Base-by-base conservation (phyloP, 2,113 vertebrate species). In the Ictalurus punctatus region DNA sequence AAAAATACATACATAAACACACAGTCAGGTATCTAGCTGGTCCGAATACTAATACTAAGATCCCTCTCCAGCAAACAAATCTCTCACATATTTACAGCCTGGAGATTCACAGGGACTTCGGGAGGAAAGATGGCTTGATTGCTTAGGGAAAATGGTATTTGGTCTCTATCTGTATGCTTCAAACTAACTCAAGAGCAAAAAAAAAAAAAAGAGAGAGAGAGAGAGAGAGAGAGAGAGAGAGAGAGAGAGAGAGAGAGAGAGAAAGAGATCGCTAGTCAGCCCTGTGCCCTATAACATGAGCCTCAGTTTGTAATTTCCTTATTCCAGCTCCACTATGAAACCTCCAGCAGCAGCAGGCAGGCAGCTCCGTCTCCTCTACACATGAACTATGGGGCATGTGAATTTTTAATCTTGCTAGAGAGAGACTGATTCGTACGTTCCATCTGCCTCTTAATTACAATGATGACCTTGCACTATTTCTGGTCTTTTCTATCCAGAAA, bases 51-150 rank as follows among this genome's bases (percentile, higher is more conserved):
- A 91, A 94, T 92, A 92, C 90, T 91, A 90, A 90, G 91, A 84
- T 90, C 63, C n/a, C 12, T 63, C 34, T 59, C 90, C 87, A 56
- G 81, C 87, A 94, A 93, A 94, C 88, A 91, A 93, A 93, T 91
- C 88, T 90, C 89, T 88, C 85, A 88, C 82, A 87, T 92, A 90
- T 93, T 92, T 92, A 86, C 90, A 92, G 91, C 85, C 56, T 81
- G 92, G 86, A 92, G 92, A 92, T 90, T 93, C 85, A 88, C 86
- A 30, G 25, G 65, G 52, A 83, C 44, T 44, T 27, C 44, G 83
- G 69, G 67, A 69, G 69, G 76, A 91, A 86, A 91, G 86, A 91
- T 88, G 89, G 93, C 90, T 90, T 59, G 91, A 86, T 91, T 84
- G 85, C 86, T 85, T 73, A 87, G 65, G 90, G 88, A 63, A 92